These are phyloP conservation scores for Cyprinodon diabolis DNA, from an alignment of 2,797 vertebrate genomes.

Conservation along the genomic window DNA sequence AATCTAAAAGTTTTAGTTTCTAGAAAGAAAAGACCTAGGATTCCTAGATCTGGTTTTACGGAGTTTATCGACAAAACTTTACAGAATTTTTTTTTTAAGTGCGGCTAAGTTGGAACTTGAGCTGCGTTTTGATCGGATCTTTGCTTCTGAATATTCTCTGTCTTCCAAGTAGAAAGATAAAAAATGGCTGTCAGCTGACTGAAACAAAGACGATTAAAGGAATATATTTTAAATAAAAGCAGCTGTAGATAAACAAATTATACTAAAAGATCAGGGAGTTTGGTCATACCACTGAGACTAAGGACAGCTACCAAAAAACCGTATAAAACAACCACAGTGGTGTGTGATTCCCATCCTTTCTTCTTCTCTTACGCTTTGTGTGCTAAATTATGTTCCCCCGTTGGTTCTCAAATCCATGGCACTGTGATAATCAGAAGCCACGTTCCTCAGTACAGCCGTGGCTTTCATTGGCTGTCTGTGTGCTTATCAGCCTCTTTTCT, in stretches of 20 bases:
- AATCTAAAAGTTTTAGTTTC: neutral
- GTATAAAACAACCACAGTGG: slow-evolving; percentile 17
- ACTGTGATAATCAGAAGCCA: slow-evolving; percentile 58
- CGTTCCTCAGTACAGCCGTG: slow-evolving; percentile 53
- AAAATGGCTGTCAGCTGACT: neutral
- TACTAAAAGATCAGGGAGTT: slow-evolving; percentile 31
- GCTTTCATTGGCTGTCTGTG: slow-evolving; percentile 68
- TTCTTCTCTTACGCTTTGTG: slow-evolving; percentile 28
- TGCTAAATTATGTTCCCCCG: slow-evolving; percentile 55
- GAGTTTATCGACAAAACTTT: neutral
- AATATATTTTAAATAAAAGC: slow-evolving; percentile 2
- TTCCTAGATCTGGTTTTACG: neutral
- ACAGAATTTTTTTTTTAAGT: neutral
- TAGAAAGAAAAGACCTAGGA: neutral
- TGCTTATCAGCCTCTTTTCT: slow-evolving; percentile 55
- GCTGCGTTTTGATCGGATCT: neutral
- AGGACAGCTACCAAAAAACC: slow-evolving; percentile 10
- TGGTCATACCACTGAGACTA: slow-evolving; percentile 17
- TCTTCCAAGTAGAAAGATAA: neutral
- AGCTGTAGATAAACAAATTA: slow-evolving; percentile 21
- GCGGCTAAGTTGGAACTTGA: neutral
- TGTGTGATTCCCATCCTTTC: slow-evolving; percentile 1
- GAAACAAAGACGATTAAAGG: neutral
- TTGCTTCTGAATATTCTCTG: neutral
- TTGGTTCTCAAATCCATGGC: slow-evolving; percentile 50